Percentiles rank a stretch among this genome's conserved stretches.
These are phyloP conservation scores for Aphaenogaster ashmeadi DNA, from an alignment of 1,140 invertebrate species.

Conservation along the genomic window DNA sequence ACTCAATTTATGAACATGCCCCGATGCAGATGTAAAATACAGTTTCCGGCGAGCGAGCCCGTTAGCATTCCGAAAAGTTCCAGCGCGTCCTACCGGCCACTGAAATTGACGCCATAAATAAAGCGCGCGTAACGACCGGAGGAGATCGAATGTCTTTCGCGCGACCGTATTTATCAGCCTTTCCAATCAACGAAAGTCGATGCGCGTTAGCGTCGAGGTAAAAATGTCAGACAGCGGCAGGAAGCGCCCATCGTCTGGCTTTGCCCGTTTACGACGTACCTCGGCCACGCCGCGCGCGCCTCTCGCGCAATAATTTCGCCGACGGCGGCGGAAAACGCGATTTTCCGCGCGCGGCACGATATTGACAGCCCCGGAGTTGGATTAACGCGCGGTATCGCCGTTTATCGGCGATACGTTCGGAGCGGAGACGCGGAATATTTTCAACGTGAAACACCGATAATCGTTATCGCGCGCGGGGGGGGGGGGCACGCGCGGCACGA, in stretches of 20 bases:
- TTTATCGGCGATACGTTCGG: slow-evolving; percentile 25
- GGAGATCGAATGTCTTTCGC: slow-evolving; percentile 39
- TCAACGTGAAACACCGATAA: slow-evolving; percentile 69
- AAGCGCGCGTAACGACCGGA: slow-evolving; percentile 27
- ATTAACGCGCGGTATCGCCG: slow-evolving; percentile 43
- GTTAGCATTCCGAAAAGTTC: slow-evolving; percentile 55
- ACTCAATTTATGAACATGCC: slow-evolving; percentile 44
- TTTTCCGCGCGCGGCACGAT: slow-evolving; percentile 40
- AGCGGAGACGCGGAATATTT: slow-evolving; percentile 52
- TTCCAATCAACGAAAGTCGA: slow-evolving; percentile 57
- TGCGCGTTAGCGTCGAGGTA: slow-evolving; percentile 51
- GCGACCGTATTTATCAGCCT: slow-evolving; percentile 34
- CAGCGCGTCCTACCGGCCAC: neutral
- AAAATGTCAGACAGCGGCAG: slow-evolving; percentile 51
- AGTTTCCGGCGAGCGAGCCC: slow-evolving; percentile 12
- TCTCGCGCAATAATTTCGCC: slow-evolving; percentile 38
- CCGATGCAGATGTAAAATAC: slow-evolving; percentile 49
- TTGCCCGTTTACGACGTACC: slow-evolving; percentile 6
- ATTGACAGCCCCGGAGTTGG: slow-evolving; percentile 37
- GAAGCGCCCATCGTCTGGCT: slow-evolving; percentile 42
- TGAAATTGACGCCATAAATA: slow-evolving; percentile 46
- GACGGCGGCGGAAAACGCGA: slow-evolving; percentile 32
- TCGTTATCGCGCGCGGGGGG: slow-evolving; percentile 59
- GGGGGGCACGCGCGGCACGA: neutral
- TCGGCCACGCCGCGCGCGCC: neutral